Conservation (phyloP, 2,888 invertebrate species). For the Colletes collaris region DNA sequence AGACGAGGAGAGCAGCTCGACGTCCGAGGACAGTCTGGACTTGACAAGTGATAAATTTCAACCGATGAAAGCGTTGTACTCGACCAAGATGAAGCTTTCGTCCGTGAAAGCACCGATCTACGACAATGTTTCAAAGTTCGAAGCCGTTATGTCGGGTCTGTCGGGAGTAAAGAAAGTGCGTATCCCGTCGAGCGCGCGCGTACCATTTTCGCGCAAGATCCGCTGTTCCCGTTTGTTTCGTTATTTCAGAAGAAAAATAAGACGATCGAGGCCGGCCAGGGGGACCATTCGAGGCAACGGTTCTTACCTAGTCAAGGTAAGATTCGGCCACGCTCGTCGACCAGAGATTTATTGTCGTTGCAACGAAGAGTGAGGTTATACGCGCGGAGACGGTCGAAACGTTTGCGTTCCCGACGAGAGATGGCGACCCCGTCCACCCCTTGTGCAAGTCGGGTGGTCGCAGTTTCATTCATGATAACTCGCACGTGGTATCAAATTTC, state of each 20-base stretch:
- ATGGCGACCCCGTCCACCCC: constrained; percentile 62
- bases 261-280: constrained; percentile 22
- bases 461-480: constrained; percentile 68
- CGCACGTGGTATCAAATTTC: constrained; percentile 67
- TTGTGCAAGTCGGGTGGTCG: constrained; percentile 30
- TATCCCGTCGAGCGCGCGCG: constrained; percentile 12
- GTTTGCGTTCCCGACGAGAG: constrained; percentile 54
- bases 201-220: not conserved
- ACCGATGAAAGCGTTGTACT: constrained; percentile 88
- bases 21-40: constrained; percentile 84
- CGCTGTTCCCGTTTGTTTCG: constrained; percentile 17
- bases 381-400: not conserved
- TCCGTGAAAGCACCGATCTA: constrained; percentile 85
- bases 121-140: constrained; percentile 89
- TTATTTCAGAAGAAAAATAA: constrained; percentile 55
- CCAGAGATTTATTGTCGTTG: constrained; percentile 2
- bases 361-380: constrained; percentile 52
- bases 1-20: constrained; percentile 65
- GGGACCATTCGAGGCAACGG: constrained; percentile 60
- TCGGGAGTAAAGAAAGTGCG: constrained; percentile 78
- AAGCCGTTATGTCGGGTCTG: constrained; percentile 81
- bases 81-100: constrained; percentile 85
- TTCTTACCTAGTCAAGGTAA: constrained; percentile 79
- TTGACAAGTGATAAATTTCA: constrained; percentile 86
- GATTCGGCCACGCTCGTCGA: constrained; percentile 2